These are phyloP conservation scores for Tachina grossa DNA, from an alignment of 2,888 invertebrate species.

Conservation along the genomic window DNA sequence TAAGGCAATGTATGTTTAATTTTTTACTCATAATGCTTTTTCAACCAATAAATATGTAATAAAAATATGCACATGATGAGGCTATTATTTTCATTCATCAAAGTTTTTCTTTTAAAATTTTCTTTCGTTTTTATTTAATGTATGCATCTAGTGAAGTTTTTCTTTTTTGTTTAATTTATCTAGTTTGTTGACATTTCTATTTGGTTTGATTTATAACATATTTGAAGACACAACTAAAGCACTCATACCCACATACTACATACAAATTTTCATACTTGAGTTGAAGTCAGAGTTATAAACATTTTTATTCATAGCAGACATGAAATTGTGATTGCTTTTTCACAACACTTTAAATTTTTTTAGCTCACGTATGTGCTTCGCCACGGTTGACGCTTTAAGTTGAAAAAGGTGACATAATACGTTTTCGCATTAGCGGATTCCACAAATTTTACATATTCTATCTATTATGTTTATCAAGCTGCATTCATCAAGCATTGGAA, in stretches of 20 bases:
- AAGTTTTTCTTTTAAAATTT: conserved; percentile 18
- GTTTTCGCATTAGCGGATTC: no score
- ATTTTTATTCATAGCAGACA: background rate
- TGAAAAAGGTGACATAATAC: no score
- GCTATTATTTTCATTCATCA: conserved; percentile 38
- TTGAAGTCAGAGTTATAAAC: background rate
- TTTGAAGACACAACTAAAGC: conserved; percentile 19
- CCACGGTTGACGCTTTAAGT: no score
- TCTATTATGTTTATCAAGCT: no score
- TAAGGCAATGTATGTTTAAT: background rate
- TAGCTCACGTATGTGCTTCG: no score
- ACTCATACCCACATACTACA: conserved; percentile 5
- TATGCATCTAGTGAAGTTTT: conserved; percentile 14
- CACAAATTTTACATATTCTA: no score
- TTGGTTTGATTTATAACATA: conserved; percentile 48
- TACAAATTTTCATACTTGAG: background rate
- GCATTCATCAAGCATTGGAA: no score
- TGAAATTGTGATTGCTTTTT: background rate
- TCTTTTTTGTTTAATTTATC: background rate
- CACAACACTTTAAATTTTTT: background rate
- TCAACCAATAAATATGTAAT: conserved; percentile 3
- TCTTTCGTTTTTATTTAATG: background rate
- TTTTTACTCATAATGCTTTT: background rate
- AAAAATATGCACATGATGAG: conserved; percentile 1
- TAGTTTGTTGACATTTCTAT: conserved; percentile 64